Base-by-base conservation (phyloP, 2,888 invertebrate genomes). In the Bembecia ichneumoniformis region DNA sequence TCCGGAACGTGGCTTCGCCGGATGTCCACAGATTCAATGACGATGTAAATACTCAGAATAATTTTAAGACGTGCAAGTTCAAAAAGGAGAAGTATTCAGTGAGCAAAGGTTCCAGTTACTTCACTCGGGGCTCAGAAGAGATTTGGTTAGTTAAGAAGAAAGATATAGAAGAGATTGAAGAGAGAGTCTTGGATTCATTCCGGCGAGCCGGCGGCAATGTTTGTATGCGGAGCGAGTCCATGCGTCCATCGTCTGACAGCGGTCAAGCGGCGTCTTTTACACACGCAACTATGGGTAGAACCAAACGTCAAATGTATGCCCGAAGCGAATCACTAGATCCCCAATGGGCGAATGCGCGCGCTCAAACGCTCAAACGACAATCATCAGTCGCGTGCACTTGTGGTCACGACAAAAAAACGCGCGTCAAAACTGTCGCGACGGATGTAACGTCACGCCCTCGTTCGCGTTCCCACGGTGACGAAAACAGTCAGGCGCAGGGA, bases 111-210 rank as follows among this genome's bases (percentile, higher is more conserved):
- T 82, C 84, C 17, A 82, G 83, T 53, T 87, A 86, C 63, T 86
- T 82, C 66, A 83, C 82, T 1, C 66, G 87, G 46, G 87, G 87
- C 11, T 80, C 87, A 0, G 87, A 87, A 51, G 87, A 87, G 59
- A 87, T 87, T 44, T 87, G 87, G 87, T 68, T 87, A 43, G 87
- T 87, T n/a, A 87, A 87, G 64, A 87, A 87, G 62, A 87, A 86
- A 57, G 87, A 87, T 45, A 87, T 87, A 1, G 86, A 87, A 47
- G 87, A 84, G 59, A 86, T 87, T 17, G 87, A 87, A 55, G 86
- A 84, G 58, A 63, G 87, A 17, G 87, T 87, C 10, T 49, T 87
- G 47, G 86, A 87, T 51, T 87, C 87, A 52, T 82, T 86, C 55
- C 58, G 84, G 0, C 76, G 86, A 5, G 77, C 82, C 4, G 79